These are phyloP conservation scores for Laticauda laticaudata DNA, from an alignment of 2,113 vertebrate genomes.

Conservation along the genomic window DNA sequence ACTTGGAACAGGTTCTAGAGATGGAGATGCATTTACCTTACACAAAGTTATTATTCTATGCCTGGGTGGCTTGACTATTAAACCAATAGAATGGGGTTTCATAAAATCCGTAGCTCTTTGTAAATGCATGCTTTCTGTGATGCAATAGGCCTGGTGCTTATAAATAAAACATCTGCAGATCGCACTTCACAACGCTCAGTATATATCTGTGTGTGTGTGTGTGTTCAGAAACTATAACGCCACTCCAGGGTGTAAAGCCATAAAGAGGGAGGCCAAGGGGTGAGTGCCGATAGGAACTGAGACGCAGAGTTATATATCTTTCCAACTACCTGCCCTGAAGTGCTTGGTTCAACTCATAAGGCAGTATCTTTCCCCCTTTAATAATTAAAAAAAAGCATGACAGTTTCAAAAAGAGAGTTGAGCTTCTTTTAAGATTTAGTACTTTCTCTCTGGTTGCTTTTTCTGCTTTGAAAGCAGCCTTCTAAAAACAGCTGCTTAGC, in stretches of 20 bases:
- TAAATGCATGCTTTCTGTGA: slow-evolving; percentile 57
- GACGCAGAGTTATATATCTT: slow-evolving; percentile 64
- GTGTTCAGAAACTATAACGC: slow-evolving; percentile 57
- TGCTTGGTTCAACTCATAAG: slow-evolving; percentile 43
- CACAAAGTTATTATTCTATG: slow-evolving; percentile 61
- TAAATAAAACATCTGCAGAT: slow-evolving; percentile 71
- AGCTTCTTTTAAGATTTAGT: slow-evolving; percentile 23
- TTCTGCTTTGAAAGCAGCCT: slow-evolving; percentile 35
- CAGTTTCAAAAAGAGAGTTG: background rate
- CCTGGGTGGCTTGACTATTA: slow-evolving; percentile 69
- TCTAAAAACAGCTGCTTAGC: background rate
- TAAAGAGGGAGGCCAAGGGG: slow-evolving; percentile 64
- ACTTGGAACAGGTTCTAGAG: slow-evolving; percentile 73
- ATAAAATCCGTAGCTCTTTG: slow-evolving; percentile 63
- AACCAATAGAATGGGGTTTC: slow-evolving; percentile 67
- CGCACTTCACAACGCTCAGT: slow-evolving; percentile 40
- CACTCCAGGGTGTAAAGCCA: slow-evolving; percentile 61
- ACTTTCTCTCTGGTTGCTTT: background rate
- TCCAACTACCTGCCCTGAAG: slow-evolving; percentile 59
- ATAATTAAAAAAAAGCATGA: slow-evolving; percentile 36
- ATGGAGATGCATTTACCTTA: slow-evolving; percentile 65
- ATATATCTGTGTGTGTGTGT: slow-evolving; percentile 27
- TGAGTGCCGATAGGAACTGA: slow-evolving; percentile 54
- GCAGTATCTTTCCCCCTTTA: slow-evolving; percentile 22
- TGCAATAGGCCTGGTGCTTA: slow-evolving; percentile 63